Evolutionary conservation across 1,140 invertebrate species (phyloP), one percentile per base, ranked within the genome.

Genomic region (Heterodera carotae): DNA sequence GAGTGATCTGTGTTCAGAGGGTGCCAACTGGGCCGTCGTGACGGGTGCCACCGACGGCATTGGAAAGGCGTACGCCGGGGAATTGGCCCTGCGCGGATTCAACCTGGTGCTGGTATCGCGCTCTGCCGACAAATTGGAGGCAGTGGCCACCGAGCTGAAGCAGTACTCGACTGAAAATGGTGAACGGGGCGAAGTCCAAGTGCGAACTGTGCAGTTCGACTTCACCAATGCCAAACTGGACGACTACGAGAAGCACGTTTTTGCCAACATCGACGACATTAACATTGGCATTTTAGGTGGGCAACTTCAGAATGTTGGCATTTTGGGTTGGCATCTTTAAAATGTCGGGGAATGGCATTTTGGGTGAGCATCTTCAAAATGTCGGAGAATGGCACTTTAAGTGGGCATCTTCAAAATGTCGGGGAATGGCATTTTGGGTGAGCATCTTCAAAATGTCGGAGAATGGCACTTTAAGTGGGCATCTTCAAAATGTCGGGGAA

Each of bases 21-120:
- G 79, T 31, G 84, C 75, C 15, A 73, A 79, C 36, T 86, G 84
- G 84, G 84, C 60, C 85, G 84, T 88, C 22, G 78, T 86, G 1
- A 85, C 84, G 31, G 84, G 84, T 12, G 71, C 72, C 15, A 87
- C 85, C 34, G 84, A 86, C 66, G 84, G 84, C 12, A 87, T 86
- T 67, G 84, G 84, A 18, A 86, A 83, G 67, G 83, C 78, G 5
- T 86, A 88, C 66, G 83, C 81, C 18, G 69, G 69, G 27, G 85
- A 88, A 39, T 77, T 86, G 25, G 86, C 85, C 29, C 59, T 62
- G 36, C 74, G 73, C 60, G 77, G 80, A 3, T 86, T 86, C 76
- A 84, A 88, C 69, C 56, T 86, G 22, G 48, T 86, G 60, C 69
- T 86, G 8, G 76, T 86, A 39, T 81, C 85, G 12, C 79, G 85